These are phyloP conservation scores for Harpagoxenus sublaevis DNA, from an alignment of 2,888 invertebrate genomes.

Conservation along the genomic window DNA sequence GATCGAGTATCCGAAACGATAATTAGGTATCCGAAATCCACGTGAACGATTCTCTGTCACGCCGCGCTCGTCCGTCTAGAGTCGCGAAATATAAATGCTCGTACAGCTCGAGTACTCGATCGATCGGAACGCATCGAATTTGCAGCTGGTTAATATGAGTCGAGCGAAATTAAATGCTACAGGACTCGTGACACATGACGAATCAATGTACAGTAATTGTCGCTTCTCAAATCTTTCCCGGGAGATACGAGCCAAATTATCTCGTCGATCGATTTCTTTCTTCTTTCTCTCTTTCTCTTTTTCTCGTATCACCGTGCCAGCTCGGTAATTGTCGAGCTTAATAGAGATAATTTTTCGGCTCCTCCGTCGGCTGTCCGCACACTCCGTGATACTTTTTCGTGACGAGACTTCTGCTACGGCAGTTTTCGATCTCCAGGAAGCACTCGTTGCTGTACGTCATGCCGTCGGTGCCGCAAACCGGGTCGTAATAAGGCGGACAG, in stretches of 20 bases:
- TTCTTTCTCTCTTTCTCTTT: background rate
- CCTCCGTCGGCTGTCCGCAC: conserved; percentile 94
- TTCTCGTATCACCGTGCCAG: conserved; percentile 8
- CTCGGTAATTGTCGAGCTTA: conserved; percentile 78
- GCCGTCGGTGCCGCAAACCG: conserved; percentile 96
- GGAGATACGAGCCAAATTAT: conserved; percentile 10
- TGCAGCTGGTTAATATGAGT: background rate
- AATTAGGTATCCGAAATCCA: background rate
- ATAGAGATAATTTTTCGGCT: conserved; percentile 96
- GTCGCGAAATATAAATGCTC: background rate
- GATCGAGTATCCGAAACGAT: background rate
- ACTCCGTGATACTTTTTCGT: conserved; percentile 93
- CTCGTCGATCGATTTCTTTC: background rate
- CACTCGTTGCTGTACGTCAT: conserved; percentile 98
- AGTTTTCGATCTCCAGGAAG: conserved; percentile 96
- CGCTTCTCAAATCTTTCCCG: background rate
- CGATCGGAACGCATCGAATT: conserved; percentile 27
- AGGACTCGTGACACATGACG: conserved; percentile 10
- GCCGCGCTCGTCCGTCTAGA: conserved; percentile 13
- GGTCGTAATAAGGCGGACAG: conserved; percentile 95
- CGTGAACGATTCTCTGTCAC: background rate
- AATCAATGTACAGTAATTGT: conserved; percentile 17
- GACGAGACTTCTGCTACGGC: conserved; percentile 93
- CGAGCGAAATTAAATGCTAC: conserved; percentile 24
- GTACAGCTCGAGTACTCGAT: background rate